phyloP scores from a whole-genome alignment of 2,888 invertebrate species.

The Rhodophaea formosa region DNA sequence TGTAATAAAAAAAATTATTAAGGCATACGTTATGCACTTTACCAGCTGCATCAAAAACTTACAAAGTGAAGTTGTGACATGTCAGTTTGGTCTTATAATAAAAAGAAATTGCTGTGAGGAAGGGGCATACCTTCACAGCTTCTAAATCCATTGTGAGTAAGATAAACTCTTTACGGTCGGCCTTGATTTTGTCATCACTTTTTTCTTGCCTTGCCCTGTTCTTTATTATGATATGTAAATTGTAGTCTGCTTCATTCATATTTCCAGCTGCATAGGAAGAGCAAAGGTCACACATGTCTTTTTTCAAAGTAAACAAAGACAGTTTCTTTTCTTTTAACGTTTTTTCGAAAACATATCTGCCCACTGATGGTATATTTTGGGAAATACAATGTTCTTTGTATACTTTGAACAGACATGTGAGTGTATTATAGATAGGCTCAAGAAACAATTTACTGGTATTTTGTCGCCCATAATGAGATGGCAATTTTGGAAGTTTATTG shows the following conservation, averaged over 20 bases:
- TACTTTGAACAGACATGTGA: conserved; percentile 26
- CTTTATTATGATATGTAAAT: conserved; percentile 13
- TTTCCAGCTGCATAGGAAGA: conserved; percentile 25
- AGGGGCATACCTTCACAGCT: conserved; percentile 32
- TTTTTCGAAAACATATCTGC: conserved; percentile 32
- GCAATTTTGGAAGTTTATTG: conserved; percentile 27
- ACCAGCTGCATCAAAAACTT: conserved; percentile 28
- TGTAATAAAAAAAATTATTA: conserved; percentile 31
- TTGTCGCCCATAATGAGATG: conserved; percentile 21
- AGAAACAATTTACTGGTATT: conserved; percentile 30
- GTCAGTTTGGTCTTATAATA: too few relatives aligned
- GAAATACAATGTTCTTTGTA: conserved; percentile 31
- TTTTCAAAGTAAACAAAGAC: conserved; percentile 31
- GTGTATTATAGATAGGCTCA: conserved; percentile 28
- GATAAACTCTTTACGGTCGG: conserved; percentile 24
- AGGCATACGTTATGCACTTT: conserved; percentile 22
- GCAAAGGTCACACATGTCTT: conserved; percentile 34
- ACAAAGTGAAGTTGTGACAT: too few relatives aligned
- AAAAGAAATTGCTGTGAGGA: conserved; percentile 18
- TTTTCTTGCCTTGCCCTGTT: conserved; percentile 32
- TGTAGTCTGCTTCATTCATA: conserved; percentile 19
- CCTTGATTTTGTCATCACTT: conserved; percentile 27
- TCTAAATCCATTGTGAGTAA: conserved; percentile 33
- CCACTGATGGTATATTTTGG: conserved; percentile 25
- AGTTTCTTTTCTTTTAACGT: conserved; percentile 32